Base-by-base conservation (phyloP, 2,113 vertebrate species). In the Sardina pilchardus region DNA sequence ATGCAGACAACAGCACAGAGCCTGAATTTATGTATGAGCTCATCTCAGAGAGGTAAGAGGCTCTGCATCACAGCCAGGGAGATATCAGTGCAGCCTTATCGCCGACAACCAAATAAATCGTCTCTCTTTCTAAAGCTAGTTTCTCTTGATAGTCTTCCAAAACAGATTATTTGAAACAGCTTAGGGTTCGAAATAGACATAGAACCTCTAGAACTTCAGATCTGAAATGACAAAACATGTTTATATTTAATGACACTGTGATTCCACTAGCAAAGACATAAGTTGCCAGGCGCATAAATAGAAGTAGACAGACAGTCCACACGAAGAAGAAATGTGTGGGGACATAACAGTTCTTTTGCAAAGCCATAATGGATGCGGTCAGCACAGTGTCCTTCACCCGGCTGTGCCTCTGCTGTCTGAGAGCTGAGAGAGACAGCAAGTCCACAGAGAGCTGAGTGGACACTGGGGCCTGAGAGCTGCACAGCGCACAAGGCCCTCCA, bases 401-500 rank as follows among this genome's bases (percentile, higher is more conserved):
- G 3, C 30, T 30, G 3, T 39, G n/a, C 26, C n/a, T 71, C 63
- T 71, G 26, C 26, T 12, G 30, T 34, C 71, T 78, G 10, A 36
- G 30, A 78, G 71, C 63, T 26, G n/a, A 30, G n/a, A 71, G 63
- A 71, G 26, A 26, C n/a, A 71, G 6, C 30, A 14, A 4, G 14
- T 8, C 3, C 56, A 63, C 56, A 63, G 4, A 63, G 3, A 63
- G n/a, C 7, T 63, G 59, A 78, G 34, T 17, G 8, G 30, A 26
- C 4, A 3, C 30, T 16, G 71, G 5, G 12, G 34, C n/a, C 16
- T 26, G 12, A 71, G 63, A 34, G 63, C 30, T 30, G 26, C 10
- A 3, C 10, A 36, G 63, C 71, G 82, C 84, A 19, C 47, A 75
- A 56, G 85, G 67, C 14, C 56, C 90, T 90, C 90, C 92, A 90